Evolutionary conservation across 2,113 vertebrate species (phyloP).

Genomic region (Felis chaus): DNA sequence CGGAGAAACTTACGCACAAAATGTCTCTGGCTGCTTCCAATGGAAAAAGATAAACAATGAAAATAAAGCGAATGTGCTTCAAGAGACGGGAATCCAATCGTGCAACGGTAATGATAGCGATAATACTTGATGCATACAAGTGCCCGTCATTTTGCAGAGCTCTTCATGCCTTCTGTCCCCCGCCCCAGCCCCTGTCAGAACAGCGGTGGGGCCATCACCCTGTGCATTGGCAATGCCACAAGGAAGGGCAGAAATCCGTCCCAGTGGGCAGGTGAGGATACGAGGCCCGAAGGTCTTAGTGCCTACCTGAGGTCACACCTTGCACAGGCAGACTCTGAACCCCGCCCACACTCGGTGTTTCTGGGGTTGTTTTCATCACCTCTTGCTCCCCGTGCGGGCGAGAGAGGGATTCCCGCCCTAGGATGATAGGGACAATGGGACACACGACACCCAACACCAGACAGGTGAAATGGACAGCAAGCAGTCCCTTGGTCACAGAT

Average conservation of each 20-base stretch:
- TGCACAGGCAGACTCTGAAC: fast-evolving
- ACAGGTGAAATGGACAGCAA: not conserved
- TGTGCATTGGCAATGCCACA: fast-evolving
- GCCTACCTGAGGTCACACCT: not conserved
- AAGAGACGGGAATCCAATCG: not conserved
- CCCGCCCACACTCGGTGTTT: not conserved
- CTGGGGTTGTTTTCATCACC: not conserved
- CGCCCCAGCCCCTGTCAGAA: not conserved
- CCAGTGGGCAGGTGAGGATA: not conserved
- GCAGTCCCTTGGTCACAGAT: too few species aligned
- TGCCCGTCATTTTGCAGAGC: not conserved
- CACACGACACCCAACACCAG: too few species aligned
- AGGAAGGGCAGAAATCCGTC: not conserved
- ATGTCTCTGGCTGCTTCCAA: constrained; percentile 29
- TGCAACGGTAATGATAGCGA: fast-evolving
- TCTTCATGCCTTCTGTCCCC: not conserved
- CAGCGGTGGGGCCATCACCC: fast-evolving
- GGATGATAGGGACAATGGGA: too few species aligned
- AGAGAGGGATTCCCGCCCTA: not conserved
- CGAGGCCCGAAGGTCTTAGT: not conserved
- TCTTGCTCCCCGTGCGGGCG: not conserved
- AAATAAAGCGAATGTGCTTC: not conserved
- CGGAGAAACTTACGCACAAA: constrained; percentile 26
- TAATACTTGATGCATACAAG: fast-evolving
- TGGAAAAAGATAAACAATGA: constrained; percentile 18